Evolutionary conservation across 2,888 invertebrate species (phyloP), one percentile per base, ranked within the genome.

Genomic region (Adelognathus sp.): DNA sequence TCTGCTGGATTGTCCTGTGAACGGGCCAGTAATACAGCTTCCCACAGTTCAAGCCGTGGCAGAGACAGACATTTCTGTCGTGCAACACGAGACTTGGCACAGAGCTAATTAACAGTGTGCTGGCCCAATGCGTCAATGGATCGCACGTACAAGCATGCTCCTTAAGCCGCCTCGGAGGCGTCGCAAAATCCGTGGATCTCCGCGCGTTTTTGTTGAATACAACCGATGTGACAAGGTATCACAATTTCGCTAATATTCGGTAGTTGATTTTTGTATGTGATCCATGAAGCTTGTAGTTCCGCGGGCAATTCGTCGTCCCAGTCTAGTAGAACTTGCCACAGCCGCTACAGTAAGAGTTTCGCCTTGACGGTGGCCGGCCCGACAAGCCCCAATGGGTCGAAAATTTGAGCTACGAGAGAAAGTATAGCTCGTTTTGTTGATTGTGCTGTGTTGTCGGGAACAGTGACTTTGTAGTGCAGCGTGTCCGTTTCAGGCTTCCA

Each of bases 141-240:
- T n/a, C n/a, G n/a, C n/a, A n/a, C n/a, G n/a, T n/a, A n/a, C n/a
- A n/a, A n/a, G n/a, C n/a, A n/a, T n/a, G n/a, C n/a, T n/a, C n/a
- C n/a, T n/a, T n/a, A n/a, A n/a, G 36, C 21, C 39, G 14, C 7
- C n/a, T n/a, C 27, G 21, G 16, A 44, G 11, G 61, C 50, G 11
- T 64, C 50, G 9, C 50, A 66, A 66, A 66, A 66, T 1, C 66
- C 50, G n/a, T 66, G 66, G n/a, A 66, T 9, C 29, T 66, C 66
- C n/a, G 21, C 21, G 18, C 16, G 11, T 21, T 18, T 46, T 21
- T 1, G 46, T 46, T 50, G 31, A 33, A 31, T n/a, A 33, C 50
- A 66, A 11, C 50, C 52, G n/a, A 52, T 33, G 1, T 31, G 14
- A 24, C 66, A 39, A 9, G 54, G 36, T 5, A 66, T 52, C 52